Conservation (phyloP, 2,888 invertebrate species). For the Pegoplata infirma region DNA sequence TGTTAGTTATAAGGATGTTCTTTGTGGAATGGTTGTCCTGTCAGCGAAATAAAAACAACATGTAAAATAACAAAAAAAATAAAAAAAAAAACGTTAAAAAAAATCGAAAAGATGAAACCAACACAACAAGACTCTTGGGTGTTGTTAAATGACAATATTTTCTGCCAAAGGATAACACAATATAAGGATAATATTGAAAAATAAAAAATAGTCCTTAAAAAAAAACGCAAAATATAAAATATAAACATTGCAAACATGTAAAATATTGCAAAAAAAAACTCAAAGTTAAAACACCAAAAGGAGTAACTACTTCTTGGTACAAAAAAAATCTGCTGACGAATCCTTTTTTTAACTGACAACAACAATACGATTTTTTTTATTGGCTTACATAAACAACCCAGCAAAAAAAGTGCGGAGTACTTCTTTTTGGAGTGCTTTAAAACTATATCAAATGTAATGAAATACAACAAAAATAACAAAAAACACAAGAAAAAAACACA, state of each 20-base stretch:
- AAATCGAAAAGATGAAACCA: slow-evolving; percentile 32
- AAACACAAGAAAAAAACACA: too few relatives aligned
- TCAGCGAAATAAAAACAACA: slow-evolving; percentile 70
- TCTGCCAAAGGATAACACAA: slow-evolving; percentile 46
- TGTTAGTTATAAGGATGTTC: slow-evolving; percentile 42
- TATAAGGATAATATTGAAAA: slow-evolving; percentile 39
- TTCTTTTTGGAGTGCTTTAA: too few relatives aligned
- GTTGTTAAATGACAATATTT: slow-evolving; percentile 70
- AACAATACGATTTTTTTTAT: slow-evolving; percentile 68
- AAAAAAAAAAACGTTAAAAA: too few relatives aligned
- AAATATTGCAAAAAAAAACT: slow-evolving; percentile 49
- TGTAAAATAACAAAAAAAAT: slow-evolving; percentile 59
- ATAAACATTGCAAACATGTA: slow-evolving; percentile 65
- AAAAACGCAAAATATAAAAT: slow-evolving; percentile 57
- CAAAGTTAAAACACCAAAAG: slow-evolving; percentile 10
- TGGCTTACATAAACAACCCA: slow-evolving; percentile 68
- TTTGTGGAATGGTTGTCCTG: slow-evolving; percentile 63
- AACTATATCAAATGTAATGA: too few relatives aligned
- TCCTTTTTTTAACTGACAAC: slow-evolving; percentile 68
- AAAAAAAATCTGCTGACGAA: slow-evolving; percentile 62
- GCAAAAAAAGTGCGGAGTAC: too few relatives aligned
- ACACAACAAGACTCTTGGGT: slow-evolving; percentile 72
- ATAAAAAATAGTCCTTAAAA: slow-evolving; percentile 43
- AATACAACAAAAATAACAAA: too few relatives aligned
- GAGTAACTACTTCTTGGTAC: slow-evolving; percentile 4